Evolutionary conservation across 2,888 invertebrate genomes (phyloP).

Genomic region (Caenorhabditis zanzibari): DNA sequence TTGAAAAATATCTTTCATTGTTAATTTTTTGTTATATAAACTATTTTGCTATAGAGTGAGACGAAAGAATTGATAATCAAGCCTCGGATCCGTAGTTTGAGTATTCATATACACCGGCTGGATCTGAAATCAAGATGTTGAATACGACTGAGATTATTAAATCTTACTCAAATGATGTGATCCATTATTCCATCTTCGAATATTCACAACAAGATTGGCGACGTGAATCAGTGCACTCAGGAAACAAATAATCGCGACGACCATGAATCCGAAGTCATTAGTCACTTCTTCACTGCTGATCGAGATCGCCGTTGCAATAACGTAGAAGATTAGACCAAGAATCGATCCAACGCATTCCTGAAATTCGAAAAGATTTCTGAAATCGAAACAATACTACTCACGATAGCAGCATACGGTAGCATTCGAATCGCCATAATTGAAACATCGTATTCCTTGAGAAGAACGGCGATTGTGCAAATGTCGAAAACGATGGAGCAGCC

Average conservation of each 20-base stretch:
- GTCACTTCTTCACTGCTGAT: slow-evolving; percentile 62
- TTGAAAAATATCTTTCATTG: slow-evolving; percentile 3
- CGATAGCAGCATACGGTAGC: slow-evolving; percentile 61
- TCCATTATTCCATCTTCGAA: slow-evolving; percentile 60
- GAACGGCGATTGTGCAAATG: slow-evolving; percentile 49
- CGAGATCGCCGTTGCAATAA: slow-evolving; percentile 45
- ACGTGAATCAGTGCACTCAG: slow-evolving; percentile 43
- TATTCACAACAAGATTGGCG: slow-evolving; percentile 40
- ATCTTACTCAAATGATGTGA: slow-evolving; percentile 51
- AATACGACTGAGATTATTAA: background rate
- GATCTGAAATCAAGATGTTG: slow-evolving; percentile 47
- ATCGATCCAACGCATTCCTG: slow-evolving; percentile 60
- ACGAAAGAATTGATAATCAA: background rate
- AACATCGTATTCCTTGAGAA: slow-evolving; percentile 60
- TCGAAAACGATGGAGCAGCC: slow-evolving; percentile 57
- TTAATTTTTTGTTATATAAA: slow-evolving; percentile 21
- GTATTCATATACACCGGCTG: slow-evolving; percentile 47
- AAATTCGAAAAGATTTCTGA: background rate
- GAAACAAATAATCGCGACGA: slow-evolving; percentile 51
- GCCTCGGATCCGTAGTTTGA: slow-evolving; percentile 50
- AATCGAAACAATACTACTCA: background rate
- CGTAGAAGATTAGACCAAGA: slow-evolving; percentile 45
- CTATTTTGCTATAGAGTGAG: background rate
- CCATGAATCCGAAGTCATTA: slow-evolving; percentile 50
- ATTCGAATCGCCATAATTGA: slow-evolving; percentile 57